Base-by-base conservation (phyloP, 2,888 invertebrate species). In the Monochamus alternatus region DNA sequence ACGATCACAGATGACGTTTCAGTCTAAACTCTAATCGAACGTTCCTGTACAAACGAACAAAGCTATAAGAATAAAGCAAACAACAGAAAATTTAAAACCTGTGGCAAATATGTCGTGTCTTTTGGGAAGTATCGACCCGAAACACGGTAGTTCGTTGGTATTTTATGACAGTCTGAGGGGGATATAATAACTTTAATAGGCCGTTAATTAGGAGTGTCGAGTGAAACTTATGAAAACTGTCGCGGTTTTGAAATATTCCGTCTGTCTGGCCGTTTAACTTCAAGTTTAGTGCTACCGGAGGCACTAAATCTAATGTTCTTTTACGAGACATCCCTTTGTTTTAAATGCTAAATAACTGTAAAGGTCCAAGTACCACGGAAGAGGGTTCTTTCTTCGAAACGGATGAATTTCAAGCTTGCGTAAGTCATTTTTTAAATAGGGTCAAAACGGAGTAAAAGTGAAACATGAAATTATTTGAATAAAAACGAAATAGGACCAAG, bases 201-300 rank as follows among this genome's bases (percentile, higher is more conserved):
- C 30, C 71, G 44, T 71, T 71, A 63, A 71, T 76, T 75, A 44
- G 63, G 55, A 72, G 65, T 68, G 75, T 76, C 76, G 73, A 75
- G 77, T 73, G 75, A 75, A 78, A 78, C 78, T 77, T 78, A 80
- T 60, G 80, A 74, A 77, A 78, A 80, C 63, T 65, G 80, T 78
- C 80, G 66, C 75, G 31, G 38, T 63, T 14, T 75, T 77, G 69
- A 78, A 80, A 77, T 77, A 78, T 80, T 75, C 65, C 55, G 66
- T 63, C 65, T 65, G 69, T 71, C 70, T 30, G 69, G 44, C 43
- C 43, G 69, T 59, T 60, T 44, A 69, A 69, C 47, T 60, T 51
- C 30, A 8, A 31, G 60, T 69, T 69, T 71, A 71, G 52, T 52
- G 63, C 5, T 51, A 10, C 71, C 47, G 63, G 30, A 47, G 62